Base-by-base conservation (phyloP, 2,888 invertebrate species). In the Acrobasis repandana region DNA sequence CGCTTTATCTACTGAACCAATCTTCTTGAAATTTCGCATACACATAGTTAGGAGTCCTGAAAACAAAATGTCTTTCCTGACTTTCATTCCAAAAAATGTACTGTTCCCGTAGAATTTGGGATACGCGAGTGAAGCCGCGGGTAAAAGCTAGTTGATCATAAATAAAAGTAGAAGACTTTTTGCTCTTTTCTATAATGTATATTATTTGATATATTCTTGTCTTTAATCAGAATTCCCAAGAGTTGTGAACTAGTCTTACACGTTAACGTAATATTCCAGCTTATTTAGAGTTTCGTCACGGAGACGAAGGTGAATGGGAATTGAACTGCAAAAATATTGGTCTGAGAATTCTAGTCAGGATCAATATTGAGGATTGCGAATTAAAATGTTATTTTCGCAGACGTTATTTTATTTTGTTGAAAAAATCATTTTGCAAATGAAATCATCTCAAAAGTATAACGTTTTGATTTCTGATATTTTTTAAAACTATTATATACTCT, bases 321-420 rank as follows among this genome's bases (percentile, higher is more conserved):
- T 74, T 77, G 76, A 72, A 67, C 71, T 75, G 72, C 73, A 78
- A 80, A 79, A 78, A 76, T 80, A 77, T 77, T 74, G 75, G 74
- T 71, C 65, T 70, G 67, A 56, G 69, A 65, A 79, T 76, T 77
- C 74, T 74, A 73, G 67, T 71, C 63, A 66, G 70, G 72, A 77
- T 43, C 43, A 43, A 43, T 43, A 43, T 14, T 43, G 43, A 68
- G 67, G 68, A 70, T 65, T 65, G 67, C 63, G 65, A 67, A 74
- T 74, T 75, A 72, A 75, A 78, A 70, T 61, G 66, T 70, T 69
- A 73, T 71, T 70, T 69, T 62, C 61, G 43, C 43, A 43, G 43
- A n/a, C 14, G 43, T 11, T n/a, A n/a, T 43, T 43, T 43, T 2
- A 43, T 43, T 14, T 43, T 4, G 14, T 43, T 43, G 43, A 9